Base-by-base conservation (phyloP, 2,888 invertebrate species). In the Clusia tigrina region DNA sequence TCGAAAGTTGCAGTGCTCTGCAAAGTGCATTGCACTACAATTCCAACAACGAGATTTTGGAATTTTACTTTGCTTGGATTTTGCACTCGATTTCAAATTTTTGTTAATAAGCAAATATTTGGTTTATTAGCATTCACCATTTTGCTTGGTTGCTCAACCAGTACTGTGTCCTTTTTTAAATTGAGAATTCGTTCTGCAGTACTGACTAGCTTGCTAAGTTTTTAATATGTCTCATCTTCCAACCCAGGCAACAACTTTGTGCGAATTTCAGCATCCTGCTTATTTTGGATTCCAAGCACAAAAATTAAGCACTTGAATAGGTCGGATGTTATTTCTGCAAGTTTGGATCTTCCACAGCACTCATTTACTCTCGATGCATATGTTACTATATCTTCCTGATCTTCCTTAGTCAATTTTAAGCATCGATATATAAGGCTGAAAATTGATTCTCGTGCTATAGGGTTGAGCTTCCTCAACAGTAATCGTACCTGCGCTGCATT, bases 311-410 rank as follows among this genome's bases (percentile, higher is more conserved):
- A 48, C 26, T 58, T 51, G 32, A 32, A 32, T 12, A 9, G 32
- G 32, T 32, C 32, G 32, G 32, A 12, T 32, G 32, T 32, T 12
- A 32, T 32, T 12, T 32, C 32, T 32, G 32, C 32, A 5, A 32
- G 32, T 12, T 32, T 32, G 12, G 32, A 32, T 32, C 12, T 32
- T 32, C 12, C 32, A 32, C 32, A 32, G 32, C 1, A 23, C n/a
- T n/a, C n/a, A n/a, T 25, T 57, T 24, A 61, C 62, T 2, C 53
- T 55, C n/a, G 60, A 59, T 46, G 63, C 60, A 24, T 60, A 63
- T 5, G 23, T 48, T 5, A 48, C 17, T 2, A 59, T 60, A 42
- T 64, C 63, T 17, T 64, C 60, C 46, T 63, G 58, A 1, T 51
- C 55, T 15, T 63, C 32, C 12, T 32, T 9, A 12, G 6, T 9